phyloP scores from a whole-genome alignment of 2,797 vertebrate genomes.

The Odontamblyopus rebecca region DNA sequence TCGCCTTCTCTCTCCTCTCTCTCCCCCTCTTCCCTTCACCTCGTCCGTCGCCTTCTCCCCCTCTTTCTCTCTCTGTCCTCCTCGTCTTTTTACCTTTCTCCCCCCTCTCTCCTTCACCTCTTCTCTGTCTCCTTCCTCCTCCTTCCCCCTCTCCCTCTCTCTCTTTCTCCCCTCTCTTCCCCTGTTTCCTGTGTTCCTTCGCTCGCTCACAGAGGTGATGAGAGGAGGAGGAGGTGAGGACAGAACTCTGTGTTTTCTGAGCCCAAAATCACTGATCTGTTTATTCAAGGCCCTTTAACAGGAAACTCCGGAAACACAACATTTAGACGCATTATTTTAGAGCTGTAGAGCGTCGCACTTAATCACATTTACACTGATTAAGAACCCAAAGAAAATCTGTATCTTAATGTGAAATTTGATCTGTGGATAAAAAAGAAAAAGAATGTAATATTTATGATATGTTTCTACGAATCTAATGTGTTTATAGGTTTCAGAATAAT shows the following conservation, averaged over 20 bases:
- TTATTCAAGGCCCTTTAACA: not conserved
- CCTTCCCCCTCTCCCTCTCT: slow-evolving; percentile 41
- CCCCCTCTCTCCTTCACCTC: not conserved
- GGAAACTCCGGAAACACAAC: not conserved
- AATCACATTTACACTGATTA: not conserved
- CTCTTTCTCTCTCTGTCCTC: not conserved
- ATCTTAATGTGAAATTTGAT: not conserved
- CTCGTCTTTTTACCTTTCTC: not conserved
- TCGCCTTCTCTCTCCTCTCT: too few relatives aligned
- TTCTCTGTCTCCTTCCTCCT: not conserved
- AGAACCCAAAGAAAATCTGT: too few relatives aligned
- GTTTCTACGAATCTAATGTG: too few relatives aligned
- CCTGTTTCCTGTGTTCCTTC: slow-evolving; percentile 43
- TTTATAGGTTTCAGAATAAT: too few relatives aligned
- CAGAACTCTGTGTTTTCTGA: slow-evolving; percentile 50
- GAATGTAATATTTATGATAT: too few relatives aligned
- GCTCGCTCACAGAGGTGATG: slow-evolving; percentile 64
- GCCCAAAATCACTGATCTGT: not conserved
- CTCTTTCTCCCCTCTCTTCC: slow-evolving; percentile 33
- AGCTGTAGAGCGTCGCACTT: too few relatives aligned
- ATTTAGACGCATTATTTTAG: too few relatives aligned
- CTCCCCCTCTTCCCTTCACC: not conserved
- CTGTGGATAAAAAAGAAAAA: too few relatives aligned
- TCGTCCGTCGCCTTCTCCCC: too few relatives aligned
- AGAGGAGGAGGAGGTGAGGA: slow-evolving; percentile 59